Evolutionary conservation across 2,113 vertebrate species (phyloP), one percentile per base, ranked within the genome.

Genomic region (Embiotoca jacksoni): DNA sequence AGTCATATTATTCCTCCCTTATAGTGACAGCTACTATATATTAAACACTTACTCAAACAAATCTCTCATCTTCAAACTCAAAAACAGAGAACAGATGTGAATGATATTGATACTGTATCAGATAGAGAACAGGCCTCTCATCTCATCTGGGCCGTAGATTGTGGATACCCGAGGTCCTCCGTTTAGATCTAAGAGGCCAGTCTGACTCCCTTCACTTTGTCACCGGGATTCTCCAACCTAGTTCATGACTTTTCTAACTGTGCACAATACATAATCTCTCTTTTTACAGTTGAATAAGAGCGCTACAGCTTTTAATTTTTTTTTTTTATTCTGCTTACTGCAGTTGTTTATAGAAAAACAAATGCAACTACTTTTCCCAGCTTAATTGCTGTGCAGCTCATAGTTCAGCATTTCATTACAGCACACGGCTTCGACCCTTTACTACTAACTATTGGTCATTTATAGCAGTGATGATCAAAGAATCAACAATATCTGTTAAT

Each of bases 171-270:
- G 54, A 73, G 39, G 41, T 80, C 10, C 35, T 61, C 39, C 7
- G 57, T 66, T 76, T 60, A 23, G 53, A 44, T 61, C 66, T 32
- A 7, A 6, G 16, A 57, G 23, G 56, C 37, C 55, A 76, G 46
- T 66, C 16, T 35, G 49, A 64, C 50, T 57, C 49, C 15, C 6
- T 44, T 54, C 14, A 30, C 6, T 47, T 33, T 74, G 46, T 49
- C 64, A 49, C 33, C 37, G 6, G 8, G 63, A 39, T 49, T 82
- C 32, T 56, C 54, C 39, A 49, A 78, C 35, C 47, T 16, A 7
- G 55, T 60, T 80, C 14, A 11, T 23, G 30, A 23, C 75, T n/a
- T 0, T 56, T 69, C 50, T 23, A 23, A 23, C 37, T 55, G 7
- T 56, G 15, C 46, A 23, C 1, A 23, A 11, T 37, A 7, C 8